Percentiles rank a stretch among this genome's conserved stretches.
phyloP scores from a whole-genome alignment of 1,140 invertebrate genomes.

The Plutomurus gul region DNA sequence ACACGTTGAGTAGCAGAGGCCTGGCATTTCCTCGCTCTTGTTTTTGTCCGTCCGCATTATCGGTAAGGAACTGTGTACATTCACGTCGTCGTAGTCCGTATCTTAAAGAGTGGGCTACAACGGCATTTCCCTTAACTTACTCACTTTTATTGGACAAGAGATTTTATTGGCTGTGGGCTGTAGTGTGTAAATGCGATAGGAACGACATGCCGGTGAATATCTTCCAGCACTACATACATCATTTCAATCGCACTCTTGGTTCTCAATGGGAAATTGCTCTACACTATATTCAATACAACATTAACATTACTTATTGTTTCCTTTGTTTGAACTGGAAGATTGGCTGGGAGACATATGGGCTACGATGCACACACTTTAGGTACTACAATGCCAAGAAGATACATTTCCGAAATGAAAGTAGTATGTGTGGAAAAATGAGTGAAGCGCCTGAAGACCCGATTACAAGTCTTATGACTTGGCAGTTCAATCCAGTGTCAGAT shows the following conservation, averaged over 20 bases:
- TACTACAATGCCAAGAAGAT: too few species aligned
- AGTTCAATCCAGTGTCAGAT: slow-evolving; percentile 23
- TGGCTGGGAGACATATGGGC: neutral
- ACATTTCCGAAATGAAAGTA: neutral
- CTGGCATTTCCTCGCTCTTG: slow-evolving; percentile 3
- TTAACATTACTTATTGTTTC: neutral
- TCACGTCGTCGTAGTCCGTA: too few species aligned
- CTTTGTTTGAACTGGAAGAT: neutral
- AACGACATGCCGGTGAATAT: too few species aligned
- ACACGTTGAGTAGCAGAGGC: neutral
- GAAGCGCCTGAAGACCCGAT: neutral
- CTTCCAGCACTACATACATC: slow-evolving; percentile 6
- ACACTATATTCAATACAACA: neutral
- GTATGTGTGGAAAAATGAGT: neutral
- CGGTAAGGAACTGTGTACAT: too few species aligned
- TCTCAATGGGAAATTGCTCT: neutral
- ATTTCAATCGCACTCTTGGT: neutral
- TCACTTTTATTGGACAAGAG: neutral
- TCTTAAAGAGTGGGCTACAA: too few species aligned
- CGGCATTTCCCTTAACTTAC: neutral
- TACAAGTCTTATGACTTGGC: neutral
- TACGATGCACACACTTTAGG: too few species aligned
- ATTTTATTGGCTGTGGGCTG: neutral
- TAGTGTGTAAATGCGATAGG: neutral
- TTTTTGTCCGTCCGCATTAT: neutral